Percentiles rank a stretch among this genome's conserved stretches.
Evolutionary conservation across 2,888 invertebrate genomes (phyloP).

Genomic region (Orgyia antiqua): DNA sequence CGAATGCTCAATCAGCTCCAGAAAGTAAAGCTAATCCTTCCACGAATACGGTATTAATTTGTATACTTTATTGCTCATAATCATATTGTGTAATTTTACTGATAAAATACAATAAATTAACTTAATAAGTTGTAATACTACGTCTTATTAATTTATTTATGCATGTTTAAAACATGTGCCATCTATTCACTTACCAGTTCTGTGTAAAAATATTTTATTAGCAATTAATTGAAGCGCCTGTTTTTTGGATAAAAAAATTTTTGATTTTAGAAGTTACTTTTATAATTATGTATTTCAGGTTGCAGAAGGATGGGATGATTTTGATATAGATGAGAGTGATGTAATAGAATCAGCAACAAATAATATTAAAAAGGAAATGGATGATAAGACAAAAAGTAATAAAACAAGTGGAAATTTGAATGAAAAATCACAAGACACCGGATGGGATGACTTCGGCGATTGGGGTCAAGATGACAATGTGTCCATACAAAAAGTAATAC

Average conservation of each 20-base stretch:
- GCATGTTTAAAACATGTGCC: too few species aligned
- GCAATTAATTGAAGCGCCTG: too few species aligned
- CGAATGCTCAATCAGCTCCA: conserved; percentile 15
- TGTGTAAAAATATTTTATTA: too few species aligned
- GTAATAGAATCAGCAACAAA: conserved; percentile 11
- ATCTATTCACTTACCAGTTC: too few species aligned
- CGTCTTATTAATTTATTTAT: too few species aligned
- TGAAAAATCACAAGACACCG: conserved; percentile 52
- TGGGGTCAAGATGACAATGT: conserved; percentile 55
- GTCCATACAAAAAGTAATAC: too few species aligned
- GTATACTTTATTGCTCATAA: too few species aligned
- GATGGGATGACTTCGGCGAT: conserved; percentile 75
- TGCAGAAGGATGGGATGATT: conserved; percentile 71
- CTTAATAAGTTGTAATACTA: too few species aligned
- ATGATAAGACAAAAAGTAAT: conserved; percentile 5
- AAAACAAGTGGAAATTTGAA: conserved; percentile 11
- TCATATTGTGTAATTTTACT: too few species aligned
- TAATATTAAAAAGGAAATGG: conserved; percentile 1
- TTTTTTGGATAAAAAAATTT: too few species aligned
- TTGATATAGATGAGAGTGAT: conserved; percentile 58
- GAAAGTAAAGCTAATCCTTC: conserved; percentile 15
- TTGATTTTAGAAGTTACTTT: too few species aligned
- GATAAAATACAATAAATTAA: too few species aligned
- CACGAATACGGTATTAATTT: conserved; percentile 19
- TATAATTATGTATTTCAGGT: conserved; percentile 20